Evolutionary conservation across 2,113 vertebrate species (phyloP).

Genomic region (Hemicordylus capensis): DNA sequence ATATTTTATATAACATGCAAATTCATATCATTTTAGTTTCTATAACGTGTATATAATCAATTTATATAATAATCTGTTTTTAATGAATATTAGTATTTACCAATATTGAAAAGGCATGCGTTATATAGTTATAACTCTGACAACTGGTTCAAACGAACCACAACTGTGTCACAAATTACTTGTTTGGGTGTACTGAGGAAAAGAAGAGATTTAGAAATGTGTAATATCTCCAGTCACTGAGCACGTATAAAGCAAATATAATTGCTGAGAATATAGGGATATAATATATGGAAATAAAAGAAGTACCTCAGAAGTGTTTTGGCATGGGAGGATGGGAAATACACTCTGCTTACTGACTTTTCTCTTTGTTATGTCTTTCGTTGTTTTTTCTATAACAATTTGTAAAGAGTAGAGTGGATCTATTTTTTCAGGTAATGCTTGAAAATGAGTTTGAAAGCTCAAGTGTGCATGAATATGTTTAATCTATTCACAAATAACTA

Average conservation of each 20-base stretch:
- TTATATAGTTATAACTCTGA: neutral
- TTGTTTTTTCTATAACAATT: slow-evolving; percentile 14
- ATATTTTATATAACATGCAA: too few relatives aligned
- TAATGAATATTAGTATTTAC: too few relatives aligned
- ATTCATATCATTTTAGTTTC: too few relatives aligned
- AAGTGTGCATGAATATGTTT: slow-evolving; percentile 56
- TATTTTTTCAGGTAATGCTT: neutral
- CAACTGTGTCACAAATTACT: neutral
- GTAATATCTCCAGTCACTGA: neutral
- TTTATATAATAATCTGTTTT: too few relatives aligned
- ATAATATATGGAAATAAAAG: neutral
- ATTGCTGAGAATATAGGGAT: neutral
- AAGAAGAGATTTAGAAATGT: neutral
- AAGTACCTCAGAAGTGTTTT: neutral
- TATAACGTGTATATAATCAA: too few relatives aligned
- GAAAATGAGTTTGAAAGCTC: slow-evolving; percentile 34
- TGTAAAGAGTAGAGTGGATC: neutral
- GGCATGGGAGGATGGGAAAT: neutral
- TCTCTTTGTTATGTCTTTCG: neutral
- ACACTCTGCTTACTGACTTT: neutral
- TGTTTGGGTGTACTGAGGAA: neutral
- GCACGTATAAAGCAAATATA: neutral
- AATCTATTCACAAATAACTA: slow-evolving; percentile 64
- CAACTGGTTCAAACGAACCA: neutral
- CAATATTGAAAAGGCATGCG: neutral